phyloP scores from a whole-genome alignment of 1,140 invertebrate species.

The Drosophila asahinai region DNA sequence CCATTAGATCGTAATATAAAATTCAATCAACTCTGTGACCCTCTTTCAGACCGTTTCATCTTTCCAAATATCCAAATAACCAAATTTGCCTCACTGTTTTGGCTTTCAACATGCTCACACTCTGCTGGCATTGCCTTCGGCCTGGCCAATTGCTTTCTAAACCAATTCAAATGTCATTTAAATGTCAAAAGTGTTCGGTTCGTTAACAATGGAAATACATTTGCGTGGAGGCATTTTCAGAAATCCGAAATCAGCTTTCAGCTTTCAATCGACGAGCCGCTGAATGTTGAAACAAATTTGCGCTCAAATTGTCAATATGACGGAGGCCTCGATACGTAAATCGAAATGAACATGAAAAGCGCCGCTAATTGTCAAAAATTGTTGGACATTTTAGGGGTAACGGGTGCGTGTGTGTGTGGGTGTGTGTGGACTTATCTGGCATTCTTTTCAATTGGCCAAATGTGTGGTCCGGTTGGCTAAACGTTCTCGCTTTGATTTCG shows the following conservation, averaged over 20 bases:
- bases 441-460: conserved; percentile 70
- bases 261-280: conserved; percentile 37
- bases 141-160: conserved; percentile 49
- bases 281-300: conserved; percentile 80
- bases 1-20: neutral
- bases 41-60: neutral
- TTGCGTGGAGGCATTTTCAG: conserved; percentile 50
- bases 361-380: conserved; percentile 84
- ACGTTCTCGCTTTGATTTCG: conserved; percentile 67
- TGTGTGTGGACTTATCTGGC: conserved; percentile 41
- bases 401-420: conserved; percentile 39
- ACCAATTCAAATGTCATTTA: conserved; percentile 76
- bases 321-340: conserved; percentile 50
- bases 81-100: conserved; percentile 29
- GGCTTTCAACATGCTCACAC: conserved; percentile 46
- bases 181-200: conserved; percentile 70
- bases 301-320: conserved; percentile 80
- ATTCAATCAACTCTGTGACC: neutral
- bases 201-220: conserved; percentile 76
- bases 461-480: conserved; percentile 57
- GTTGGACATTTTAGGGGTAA: conserved; percentile 60
- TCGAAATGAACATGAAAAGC: conserved; percentile 70
- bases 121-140: conserved; percentile 20
- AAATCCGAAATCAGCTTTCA: conserved; percentile 48
- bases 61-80: conserved; percentile 3